Evolutionary conservation across 2,888 invertebrate genomes (phyloP).

Genomic region (Morinoia aosen): DNA sequence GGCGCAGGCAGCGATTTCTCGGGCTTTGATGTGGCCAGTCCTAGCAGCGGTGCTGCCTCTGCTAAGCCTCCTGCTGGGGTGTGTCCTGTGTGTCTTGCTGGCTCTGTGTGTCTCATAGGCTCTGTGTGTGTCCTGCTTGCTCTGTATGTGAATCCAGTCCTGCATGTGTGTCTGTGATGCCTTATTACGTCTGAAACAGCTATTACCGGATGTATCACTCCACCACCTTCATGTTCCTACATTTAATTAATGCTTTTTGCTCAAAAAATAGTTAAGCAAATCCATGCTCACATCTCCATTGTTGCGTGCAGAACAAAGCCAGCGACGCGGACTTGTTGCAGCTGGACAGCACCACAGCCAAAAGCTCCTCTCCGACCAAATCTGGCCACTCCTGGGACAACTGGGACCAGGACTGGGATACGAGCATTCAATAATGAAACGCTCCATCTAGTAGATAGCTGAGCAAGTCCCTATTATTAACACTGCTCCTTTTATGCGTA

Average conservation of each 20-base stretch:
- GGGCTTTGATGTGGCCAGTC: not conserved
- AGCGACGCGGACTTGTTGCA: not conserved
- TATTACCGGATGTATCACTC: no score
- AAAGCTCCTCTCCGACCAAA: not conserved
- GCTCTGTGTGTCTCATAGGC: no score
- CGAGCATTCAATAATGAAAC: not conserved
- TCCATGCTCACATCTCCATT: not conserved
- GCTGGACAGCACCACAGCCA: not conserved
- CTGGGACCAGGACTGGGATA: slow-evolving; percentile 32
- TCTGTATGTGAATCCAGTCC: no score
- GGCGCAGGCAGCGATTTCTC: not conserved
- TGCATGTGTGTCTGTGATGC: not conserved
- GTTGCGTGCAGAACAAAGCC: not conserved
- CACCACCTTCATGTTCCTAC: no score
- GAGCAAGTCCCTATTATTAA: not conserved
- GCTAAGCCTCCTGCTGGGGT: not conserved
- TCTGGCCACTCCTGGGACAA: slow-evolving; percentile 29
- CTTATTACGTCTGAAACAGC: not conserved
- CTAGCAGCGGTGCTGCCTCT: not conserved
- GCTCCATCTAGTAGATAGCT: not conserved
- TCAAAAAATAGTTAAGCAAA: not conserved
- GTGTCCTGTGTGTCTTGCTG: not conserved
- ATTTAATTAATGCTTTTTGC: no score
- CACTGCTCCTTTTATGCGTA: not conserved
- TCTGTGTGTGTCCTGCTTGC: no score